Evolutionary conservation across 2,888 invertebrate genomes (phyloP).

Genomic region (Eupeodes luniger): DNA sequence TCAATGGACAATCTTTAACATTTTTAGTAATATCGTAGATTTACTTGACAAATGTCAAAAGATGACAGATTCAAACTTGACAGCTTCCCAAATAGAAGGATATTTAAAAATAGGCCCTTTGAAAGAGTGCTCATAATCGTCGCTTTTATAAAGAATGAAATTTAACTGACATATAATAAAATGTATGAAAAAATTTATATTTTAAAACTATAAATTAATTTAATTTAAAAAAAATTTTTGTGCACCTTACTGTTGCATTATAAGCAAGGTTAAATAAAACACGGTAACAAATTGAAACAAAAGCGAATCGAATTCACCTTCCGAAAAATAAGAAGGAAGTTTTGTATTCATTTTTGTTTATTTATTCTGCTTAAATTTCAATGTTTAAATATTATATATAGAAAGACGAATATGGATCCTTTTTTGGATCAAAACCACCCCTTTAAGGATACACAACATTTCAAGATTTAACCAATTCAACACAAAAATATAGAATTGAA

Average conservation of each 20-base stretch:
- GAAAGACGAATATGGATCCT: constrained; percentile 19
- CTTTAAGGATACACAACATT: constrained; percentile 19
- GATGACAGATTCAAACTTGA: too few species aligned
- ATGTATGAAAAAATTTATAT: too few species aligned
- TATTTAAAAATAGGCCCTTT: too few species aligned
- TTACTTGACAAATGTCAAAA: too few species aligned
- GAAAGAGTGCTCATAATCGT: too few species aligned
- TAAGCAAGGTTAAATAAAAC: constrained; percentile 27
- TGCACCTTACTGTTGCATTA: not conserved
- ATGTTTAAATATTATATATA: constrained; percentile 37
- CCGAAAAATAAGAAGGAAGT: constrained; percentile 13
- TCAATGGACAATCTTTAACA: too few species aligned
- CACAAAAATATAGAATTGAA: constrained; percentile 13
- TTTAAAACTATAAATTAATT: too few species aligned
- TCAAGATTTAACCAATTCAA: not conserved
- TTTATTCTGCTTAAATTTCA: constrained; percentile 40
- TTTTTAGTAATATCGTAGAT: too few species aligned
- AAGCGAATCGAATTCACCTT: constrained; percentile 68
- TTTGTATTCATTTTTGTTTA: constrained; percentile 18
- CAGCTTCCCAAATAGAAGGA: too few species aligned
- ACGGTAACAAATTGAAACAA: constrained; percentile 70
- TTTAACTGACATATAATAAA: too few species aligned
- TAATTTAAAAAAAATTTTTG: not conserved
- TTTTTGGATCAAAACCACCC: constrained; percentile 33
- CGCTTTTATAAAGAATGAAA: too few species aligned